Evolutionary conservation across 2,888 invertebrate genomes (phyloP), one percentile per base, ranked within the genome.

Genomic region (Abscondita cerata): DNA sequence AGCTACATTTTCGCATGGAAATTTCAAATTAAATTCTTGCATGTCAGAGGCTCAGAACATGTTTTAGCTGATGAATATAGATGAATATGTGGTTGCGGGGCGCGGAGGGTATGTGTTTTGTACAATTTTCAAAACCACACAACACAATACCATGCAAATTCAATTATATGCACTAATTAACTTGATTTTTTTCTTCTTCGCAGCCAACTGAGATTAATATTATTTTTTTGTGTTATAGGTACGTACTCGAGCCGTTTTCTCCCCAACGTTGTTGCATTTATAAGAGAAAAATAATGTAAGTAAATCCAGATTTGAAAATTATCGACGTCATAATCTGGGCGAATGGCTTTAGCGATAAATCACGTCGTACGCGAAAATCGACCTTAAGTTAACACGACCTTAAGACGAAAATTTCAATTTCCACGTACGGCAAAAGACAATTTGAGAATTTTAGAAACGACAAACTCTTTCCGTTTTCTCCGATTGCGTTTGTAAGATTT

Each of bases 61-160:
- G 54, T 50, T 44, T 25, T 31, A 18, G 38, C 31, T 55, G 60
- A 60, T 60, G 60, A 60, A 60, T 60, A 60, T 60, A 60, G 60
- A 60, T 60, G 60, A 55, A 59, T 40, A 54, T 40, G 25, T 40
- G 36, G 25, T 2, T 2, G 2, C 36, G 36, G 9, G 12, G 13
- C 2, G 13, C 19, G 33, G 46, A n/a, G 41, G 31, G 34, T n/a
- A n/a, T n/a, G 12, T 55, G 60, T 54, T 55, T 54, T 33, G 53
- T 59, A 34, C 50, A 48, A 40, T 59, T 59, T 40, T 18, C 16
- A 55, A 60, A 60, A 60, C 55, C 60, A n/a, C 60, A 51, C 2
- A 25, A 54, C 41, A 60, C 60, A 60, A 60, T 55, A 48, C 41
- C 51, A 51, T 44, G 59, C 47, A 59, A 61, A 61, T 55, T 19